Base-by-base conservation (phyloP, 2,113 vertebrate genomes). In the Seriola dumerili region DNA sequence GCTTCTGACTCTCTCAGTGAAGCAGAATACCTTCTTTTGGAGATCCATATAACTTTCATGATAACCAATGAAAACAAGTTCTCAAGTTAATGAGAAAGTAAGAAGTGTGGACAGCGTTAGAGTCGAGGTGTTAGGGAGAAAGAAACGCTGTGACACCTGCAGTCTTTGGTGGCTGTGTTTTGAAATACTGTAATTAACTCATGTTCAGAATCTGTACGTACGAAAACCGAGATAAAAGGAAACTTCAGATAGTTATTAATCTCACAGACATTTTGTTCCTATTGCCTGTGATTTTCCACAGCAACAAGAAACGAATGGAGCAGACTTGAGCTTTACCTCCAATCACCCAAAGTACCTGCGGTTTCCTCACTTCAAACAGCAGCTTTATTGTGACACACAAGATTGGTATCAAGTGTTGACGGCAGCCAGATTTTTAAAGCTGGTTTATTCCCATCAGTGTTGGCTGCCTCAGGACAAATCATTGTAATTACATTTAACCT, bases 181-280 rank as follows among this genome's bases (percentile, higher is more conserved):
- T 71, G 69, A 89, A 89, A 78, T 76, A 25, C 14, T 46, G 46
- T 73, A 90, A 91, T 90, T 89, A 91, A 84, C 46, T 76, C 23
- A 3, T 75, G 57, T 58, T 86, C 64, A 65, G 67, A 87, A 78
- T 63, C 63, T 58, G 29, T 78, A 77, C 52, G 50, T 62, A 66
- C 34, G 67, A 85, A 77, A 58, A 46, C 54, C 4, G 52, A 76
- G 80, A 87, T 80, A 78, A 86, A 92, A 89, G 55, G 17, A 68
- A 85, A 84, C 64, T 81, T 76, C 80, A 86, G 73, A 44, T 58
- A 66, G 63, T 76, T 83, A 83, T 93, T 87, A 63, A 81, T 91
- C 80, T 84, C 38, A 9, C 50, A 81, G 79, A 84, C 82, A 81
- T 87, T 86, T 75, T 80, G 44, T 85, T 59, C 69, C 50, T 40